Conservation (phyloP, 2,888 invertebrate genomes). For the Noctua pronuba region DNA sequence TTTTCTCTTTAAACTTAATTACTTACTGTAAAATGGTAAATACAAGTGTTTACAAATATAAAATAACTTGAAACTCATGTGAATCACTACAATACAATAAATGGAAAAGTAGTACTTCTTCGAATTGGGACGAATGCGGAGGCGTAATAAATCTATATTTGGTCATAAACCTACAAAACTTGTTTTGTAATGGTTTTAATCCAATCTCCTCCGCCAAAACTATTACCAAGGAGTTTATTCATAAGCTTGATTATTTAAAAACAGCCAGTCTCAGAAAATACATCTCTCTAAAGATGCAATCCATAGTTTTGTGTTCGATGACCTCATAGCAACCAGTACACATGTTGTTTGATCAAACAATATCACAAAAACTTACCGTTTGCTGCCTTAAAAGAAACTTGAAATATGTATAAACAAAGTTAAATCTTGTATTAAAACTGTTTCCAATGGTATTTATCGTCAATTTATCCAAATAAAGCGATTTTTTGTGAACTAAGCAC, state of each 20-base stretch:
- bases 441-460: constrained; percentile 17
- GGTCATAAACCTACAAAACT: background rate
- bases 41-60: constrained; percentile 9
- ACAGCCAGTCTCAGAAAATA: background rate
- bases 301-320: constrained; percentile 43
- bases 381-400: background rate
- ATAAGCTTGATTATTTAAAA: too few species aligned
- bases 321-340: constrained; percentile 61
- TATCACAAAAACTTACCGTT: constrained; percentile 51
- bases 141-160: background rate
- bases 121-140: constrained; percentile 10
- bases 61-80: background rate
- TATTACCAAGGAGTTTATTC: background rate
- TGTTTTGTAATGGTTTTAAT: background rate
- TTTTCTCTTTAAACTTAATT: background rate
- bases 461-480: background rate
- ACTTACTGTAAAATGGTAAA: too few species aligned
- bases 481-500: constrained; percentile 32
- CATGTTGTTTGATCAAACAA: constrained; percentile 58
- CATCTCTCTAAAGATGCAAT: background rate
- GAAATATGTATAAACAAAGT: background rate
- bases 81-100: constrained; percentile 18
- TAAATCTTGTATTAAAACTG: constrained; percentile 29
- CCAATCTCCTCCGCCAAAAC: too few species aligned
- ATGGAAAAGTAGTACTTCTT: background rate